Conservation (phyloP, 2,113 vertebrate genomes). For the Saimiri boliviensis region DNA sequence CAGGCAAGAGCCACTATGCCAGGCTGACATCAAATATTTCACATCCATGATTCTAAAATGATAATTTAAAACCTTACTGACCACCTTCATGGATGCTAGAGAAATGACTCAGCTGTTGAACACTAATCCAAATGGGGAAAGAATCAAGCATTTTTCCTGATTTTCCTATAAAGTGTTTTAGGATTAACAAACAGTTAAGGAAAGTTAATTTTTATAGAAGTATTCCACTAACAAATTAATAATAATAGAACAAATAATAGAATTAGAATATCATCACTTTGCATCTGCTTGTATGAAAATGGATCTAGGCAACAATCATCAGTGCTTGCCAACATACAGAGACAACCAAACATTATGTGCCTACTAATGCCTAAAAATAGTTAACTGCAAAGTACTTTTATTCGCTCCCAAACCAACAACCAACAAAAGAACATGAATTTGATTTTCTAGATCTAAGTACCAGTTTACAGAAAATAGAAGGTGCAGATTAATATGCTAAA, state of each 20-base stretch:
- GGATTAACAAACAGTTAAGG: not conserved
- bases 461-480: not conserved
- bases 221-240: not conserved
- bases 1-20: no score
- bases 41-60: not conserved
- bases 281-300: not conserved
- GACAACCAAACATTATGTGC: not conserved
- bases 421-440: not conserved
- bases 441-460: not conserved
- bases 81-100: not conserved
- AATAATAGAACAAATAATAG: not conserved
- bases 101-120: not conserved
- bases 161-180: not conserved
- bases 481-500: not conserved
- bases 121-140: not conserved
- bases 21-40: not conserved
- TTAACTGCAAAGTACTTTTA: not conserved
- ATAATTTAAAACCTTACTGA: not conserved
- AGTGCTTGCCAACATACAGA: not conserved
- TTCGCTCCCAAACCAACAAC: not conserved
- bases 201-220: not conserved
- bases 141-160: not conserved
- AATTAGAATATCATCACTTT: not conserved
- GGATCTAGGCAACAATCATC: not conserved
- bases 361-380: not conserved